Percentiles rank a stretch among this genome's conserved stretches.
phyloP scores from a whole-genome alignment of 2,113 vertebrate species.

The Tupaia chinensis region DNA sequence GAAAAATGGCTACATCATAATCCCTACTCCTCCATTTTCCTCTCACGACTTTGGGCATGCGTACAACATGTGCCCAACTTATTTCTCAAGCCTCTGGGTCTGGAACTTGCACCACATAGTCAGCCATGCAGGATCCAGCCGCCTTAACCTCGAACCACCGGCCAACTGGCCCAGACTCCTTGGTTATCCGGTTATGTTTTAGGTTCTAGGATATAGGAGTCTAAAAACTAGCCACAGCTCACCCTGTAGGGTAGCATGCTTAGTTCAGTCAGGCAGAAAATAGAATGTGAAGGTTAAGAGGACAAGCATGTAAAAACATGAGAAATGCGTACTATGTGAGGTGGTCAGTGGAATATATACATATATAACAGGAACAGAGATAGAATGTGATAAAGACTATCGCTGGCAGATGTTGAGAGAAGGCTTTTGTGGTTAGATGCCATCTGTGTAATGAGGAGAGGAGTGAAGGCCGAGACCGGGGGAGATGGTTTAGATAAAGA shows the following conservation, averaged over 20 bases:
- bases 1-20: too few species aligned
- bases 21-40: too few species aligned
- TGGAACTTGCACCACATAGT: too few species aligned
- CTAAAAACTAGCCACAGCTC: neutral
- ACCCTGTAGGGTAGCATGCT: rapidly evolving
- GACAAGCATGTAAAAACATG: neutral
- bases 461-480: neutral
- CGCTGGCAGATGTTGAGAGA: neutral
- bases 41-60: too few species aligned
- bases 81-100: too few species aligned
- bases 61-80: too few species aligned
- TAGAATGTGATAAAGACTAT: neutral
- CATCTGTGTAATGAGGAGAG: neutral
- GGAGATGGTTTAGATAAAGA: neutral
- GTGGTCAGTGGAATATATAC: neutral
- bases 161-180: too few species aligned
- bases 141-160: too few species aligned
- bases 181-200: neutral
- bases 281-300: rapidly evolving
- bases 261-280: neutral
- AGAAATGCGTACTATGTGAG: neutral
- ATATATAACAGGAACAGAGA: neutral
- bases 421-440: neutral
- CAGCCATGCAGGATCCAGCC: too few species aligned
- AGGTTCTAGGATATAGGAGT: neutral